These are phyloP conservation scores for Drosophila emarginata DNA, from an alignment of 2,888 invertebrate genomes.

Conservation along the genomic window DNA sequence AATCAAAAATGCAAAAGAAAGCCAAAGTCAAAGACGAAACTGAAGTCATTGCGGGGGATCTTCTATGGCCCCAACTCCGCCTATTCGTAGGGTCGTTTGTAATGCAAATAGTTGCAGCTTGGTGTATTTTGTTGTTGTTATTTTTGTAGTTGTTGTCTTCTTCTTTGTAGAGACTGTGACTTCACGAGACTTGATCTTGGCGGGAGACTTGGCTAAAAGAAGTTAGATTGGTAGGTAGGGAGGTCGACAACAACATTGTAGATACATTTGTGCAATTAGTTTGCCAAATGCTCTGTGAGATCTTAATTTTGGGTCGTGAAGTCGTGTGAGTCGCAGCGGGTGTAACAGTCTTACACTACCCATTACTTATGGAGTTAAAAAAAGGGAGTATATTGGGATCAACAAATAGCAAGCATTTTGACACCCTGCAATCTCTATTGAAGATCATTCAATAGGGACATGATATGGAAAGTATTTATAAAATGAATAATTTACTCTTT, in stretches of 20 bases:
- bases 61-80: conserved; percentile 8
- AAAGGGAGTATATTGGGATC: neutral
- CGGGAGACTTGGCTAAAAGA: neutral
- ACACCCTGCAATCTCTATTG: too few relatives aligned
- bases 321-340: conserved; percentile 49
- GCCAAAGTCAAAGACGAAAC: conserved; percentile 50
- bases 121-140: conserved; percentile 12
- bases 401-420: neutral
- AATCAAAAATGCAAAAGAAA: conserved; percentile 45
- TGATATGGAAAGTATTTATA: neutral
- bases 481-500: neutral
- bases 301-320: conserved; percentile 66
- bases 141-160: too few relatives aligned
- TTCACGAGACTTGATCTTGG: conserved; percentile 1
- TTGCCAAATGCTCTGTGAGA: conserved; percentile 69
- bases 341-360: conserved; percentile 21
- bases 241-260: conserved; percentile 29
- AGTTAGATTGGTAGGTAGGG: neutral
- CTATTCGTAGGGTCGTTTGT: conserved; percentile 39
- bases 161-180: neutral
- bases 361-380: neutral
- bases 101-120: conserved; percentile 62
- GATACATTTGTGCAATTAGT: conserved; percentile 73
- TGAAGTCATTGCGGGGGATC: conserved; percentile 6
- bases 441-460: neutral